A percentile compares a stretch with the other conserved stretches of the same genome.
phyloP scores from a whole-genome alignment of 2,888 invertebrate genomes.

The Lasioglossum malachurum region DNA sequence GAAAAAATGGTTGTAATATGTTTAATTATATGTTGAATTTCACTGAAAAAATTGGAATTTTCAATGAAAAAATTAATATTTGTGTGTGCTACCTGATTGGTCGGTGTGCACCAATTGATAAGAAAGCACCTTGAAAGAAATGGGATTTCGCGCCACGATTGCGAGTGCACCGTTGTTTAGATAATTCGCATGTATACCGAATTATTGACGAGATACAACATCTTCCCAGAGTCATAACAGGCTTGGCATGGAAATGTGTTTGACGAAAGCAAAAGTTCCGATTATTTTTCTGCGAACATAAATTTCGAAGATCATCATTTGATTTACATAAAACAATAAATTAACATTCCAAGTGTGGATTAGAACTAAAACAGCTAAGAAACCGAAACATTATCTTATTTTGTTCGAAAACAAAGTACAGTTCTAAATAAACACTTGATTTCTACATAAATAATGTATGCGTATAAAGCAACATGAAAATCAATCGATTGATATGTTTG shows the following conservation, averaged over 20 bases:
- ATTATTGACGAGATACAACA: conserved; percentile 72
- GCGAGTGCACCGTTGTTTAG: conserved; percentile 62
- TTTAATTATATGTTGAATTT: background rate
- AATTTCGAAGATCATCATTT: background rate
- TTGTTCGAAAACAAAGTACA: background rate
- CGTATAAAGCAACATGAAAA: background rate
- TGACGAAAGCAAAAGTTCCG: conserved; percentile 24
- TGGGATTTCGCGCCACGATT: conserved; percentile 44
- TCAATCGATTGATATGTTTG: background rate
- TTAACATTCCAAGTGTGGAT: background rate
- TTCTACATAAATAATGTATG: background rate
- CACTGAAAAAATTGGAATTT: background rate
- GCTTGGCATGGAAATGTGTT: conserved; percentile 39
- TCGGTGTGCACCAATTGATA: conserved; percentile 47
- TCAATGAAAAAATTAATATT: background rate
- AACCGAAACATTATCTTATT: background rate
- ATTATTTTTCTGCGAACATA: conserved; percentile 7
- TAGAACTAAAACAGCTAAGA: background rate
- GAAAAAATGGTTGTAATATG: background rate
- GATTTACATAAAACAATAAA: background rate
- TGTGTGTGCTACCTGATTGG: conserved; percentile 64
- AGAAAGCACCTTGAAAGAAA: conserved; percentile 47
- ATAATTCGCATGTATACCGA: conserved; percentile 71
- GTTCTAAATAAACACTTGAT: background rate
- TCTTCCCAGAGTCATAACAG: conserved; percentile 83